Percentiles rank a stretch among this genome's conserved stretches.
Evolutionary conservation across 2,888 invertebrate genomes (phyloP).

Genomic region (Tanypteryx hageni): DNA sequence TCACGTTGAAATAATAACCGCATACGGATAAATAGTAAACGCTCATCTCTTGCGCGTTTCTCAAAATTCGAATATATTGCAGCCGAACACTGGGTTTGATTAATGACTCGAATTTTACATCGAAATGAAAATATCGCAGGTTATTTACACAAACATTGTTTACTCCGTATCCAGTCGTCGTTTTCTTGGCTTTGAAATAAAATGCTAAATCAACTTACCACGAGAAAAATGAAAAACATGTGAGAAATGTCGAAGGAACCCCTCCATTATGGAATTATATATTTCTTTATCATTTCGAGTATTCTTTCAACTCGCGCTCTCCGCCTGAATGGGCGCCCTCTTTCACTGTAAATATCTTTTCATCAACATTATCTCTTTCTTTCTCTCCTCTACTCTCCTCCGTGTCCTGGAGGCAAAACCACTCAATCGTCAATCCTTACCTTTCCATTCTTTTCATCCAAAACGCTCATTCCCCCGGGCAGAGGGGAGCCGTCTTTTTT

Average conservation of each 20-base stretch:
- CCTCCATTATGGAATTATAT: slow-evolving; percentile 40
- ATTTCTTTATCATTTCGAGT: background rate
- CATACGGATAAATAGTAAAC: too few species aligned
- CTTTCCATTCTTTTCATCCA: slow-evolving; percentile 53
- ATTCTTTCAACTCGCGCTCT: slow-evolving; percentile 5
- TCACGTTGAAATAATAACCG: too few species aligned
- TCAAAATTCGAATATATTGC: too few species aligned
- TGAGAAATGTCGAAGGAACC: background rate
- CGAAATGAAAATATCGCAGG: background rate
- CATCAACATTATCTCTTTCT: background rate
- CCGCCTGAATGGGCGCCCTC: background rate
- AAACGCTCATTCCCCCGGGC: slow-evolving; percentile 39
- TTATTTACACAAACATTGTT: background rate
- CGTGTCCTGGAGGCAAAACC: slow-evolving; percentile 39
- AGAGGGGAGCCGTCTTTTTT: background rate
- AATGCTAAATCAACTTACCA: slow-evolving; percentile 16
- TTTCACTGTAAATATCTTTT: background rate
- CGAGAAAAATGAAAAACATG: background rate
- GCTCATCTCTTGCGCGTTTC: too few species aligned
- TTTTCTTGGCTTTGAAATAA: background rate
- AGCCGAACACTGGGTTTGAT: too few species aligned
- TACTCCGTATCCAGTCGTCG: slow-evolving; percentile 28
- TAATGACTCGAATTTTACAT: too few species aligned
- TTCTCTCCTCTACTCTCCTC: background rate
- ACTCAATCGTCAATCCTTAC: slow-evolving; percentile 38